A percentile compares a stretch with the other conserved stretches of the same genome.
Evolutionary conservation across 2,797 vertebrate species (phyloP).

Genomic region (Rhynchonycteris naso): DNA sequence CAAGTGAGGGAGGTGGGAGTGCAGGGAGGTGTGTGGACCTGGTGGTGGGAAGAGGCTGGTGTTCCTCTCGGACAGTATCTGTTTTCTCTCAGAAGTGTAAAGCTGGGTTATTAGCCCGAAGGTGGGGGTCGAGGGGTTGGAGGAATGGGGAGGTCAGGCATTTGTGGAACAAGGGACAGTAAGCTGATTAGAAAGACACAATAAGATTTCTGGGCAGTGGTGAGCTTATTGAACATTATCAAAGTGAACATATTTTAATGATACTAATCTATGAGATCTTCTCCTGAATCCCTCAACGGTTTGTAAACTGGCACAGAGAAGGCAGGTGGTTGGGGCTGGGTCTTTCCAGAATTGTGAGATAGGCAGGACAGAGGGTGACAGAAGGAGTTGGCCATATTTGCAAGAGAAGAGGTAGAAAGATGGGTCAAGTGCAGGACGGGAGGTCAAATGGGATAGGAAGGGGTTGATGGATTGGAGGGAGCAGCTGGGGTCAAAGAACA

Average conservation of each 20-base stretch:
- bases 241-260: neutral
- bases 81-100: neutral
- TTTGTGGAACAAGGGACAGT: neutral
- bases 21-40: neutral
- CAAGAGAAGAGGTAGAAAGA: neutral
- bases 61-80: neutral
- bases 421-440: neutral
- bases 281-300: neutral
- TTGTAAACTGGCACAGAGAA: neutral
- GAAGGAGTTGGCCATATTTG: neutral
- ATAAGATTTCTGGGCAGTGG: neutral
- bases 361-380: neutral
- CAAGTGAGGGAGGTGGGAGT: neutral
- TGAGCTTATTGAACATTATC: neutral
- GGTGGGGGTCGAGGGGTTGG: no score
- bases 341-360: neutral
- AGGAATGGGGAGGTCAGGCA: neutral
- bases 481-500: neutral
- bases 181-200: constrained; percentile 36
- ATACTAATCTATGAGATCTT: constrained; percentile 15
- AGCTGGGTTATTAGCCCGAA: neutral
- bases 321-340: neutral
- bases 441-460: neutral
- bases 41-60: fast-evolving
- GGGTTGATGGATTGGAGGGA: neutral